Conservation (phyloP, 2,888 invertebrate species). For the Diloba caeruleocephala region DNA sequence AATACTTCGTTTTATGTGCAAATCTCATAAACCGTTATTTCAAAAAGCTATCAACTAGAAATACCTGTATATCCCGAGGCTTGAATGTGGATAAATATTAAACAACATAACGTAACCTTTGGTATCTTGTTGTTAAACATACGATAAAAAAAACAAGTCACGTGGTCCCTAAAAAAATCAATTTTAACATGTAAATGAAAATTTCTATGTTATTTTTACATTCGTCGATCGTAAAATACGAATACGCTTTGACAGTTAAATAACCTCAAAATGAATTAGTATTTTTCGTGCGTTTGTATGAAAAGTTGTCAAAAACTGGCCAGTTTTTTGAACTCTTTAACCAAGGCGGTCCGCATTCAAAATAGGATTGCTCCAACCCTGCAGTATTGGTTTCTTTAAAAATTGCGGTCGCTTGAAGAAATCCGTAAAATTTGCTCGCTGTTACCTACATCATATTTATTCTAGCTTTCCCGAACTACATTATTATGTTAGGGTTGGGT, state of each 20-base stretch:
- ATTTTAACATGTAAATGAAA: slow-evolving; percentile 46
- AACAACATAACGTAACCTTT: slow-evolving; percentile 50
- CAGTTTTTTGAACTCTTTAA: slow-evolving; percentile 10
- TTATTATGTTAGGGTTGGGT: too few species aligned
- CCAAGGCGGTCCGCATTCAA: too few species aligned
- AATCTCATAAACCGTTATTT: slow-evolving; percentile 15
- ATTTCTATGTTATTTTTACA: slow-evolving; percentile 18
- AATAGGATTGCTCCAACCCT: too few species aligned
- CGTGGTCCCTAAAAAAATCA: slow-evolving; percentile 36
- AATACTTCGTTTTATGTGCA: slow-evolving; percentile 26
- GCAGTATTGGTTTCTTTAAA: too few species aligned
- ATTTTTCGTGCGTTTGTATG: not conserved
- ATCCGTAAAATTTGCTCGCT: too few species aligned
- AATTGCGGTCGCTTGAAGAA: too few species aligned
- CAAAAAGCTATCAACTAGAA: slow-evolving; percentile 1
- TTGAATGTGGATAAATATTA: slow-evolving; percentile 49
- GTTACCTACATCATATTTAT: too few species aligned
- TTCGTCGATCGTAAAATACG: slow-evolving; percentile 29
- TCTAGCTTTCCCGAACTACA: too few species aligned
- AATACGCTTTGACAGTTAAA: slow-evolving; percentile 32
- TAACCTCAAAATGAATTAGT: slow-evolving; percentile 35
- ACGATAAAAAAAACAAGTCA: slow-evolving; percentile 45
- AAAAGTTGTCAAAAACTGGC: slow-evolving; percentile 7
- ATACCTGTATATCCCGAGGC: slow-evolving; percentile 56
- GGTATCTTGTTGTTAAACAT: slow-evolving; percentile 53